Evolutionary conservation across 2,113 vertebrate genomes (phyloP).

Genomic region (Gracilinanus agilis): DNA sequence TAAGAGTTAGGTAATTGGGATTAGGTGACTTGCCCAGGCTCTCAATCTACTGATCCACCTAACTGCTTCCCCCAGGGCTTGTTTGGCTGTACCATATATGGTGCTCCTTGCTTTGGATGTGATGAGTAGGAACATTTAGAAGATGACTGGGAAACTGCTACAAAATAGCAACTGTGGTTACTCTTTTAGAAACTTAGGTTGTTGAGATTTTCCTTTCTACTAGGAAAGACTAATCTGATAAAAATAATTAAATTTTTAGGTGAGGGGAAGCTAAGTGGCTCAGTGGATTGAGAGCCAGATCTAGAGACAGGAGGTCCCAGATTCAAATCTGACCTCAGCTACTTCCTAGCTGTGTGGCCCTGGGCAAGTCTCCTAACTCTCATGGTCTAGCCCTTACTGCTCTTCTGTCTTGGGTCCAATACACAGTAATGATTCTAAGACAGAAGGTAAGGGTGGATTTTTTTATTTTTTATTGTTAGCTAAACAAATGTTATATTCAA

Average conservation of each 20-base stretch:
- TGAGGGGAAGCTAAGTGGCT: conserved; percentile 11
- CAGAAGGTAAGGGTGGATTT: not conserved
- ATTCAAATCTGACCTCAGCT: too few species aligned
- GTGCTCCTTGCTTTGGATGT: not conserved
- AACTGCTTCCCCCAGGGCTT: not conserved
- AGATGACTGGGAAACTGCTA: conserved; percentile 2
- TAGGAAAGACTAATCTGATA: conserved; percentile 10
- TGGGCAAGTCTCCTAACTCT: too few species aligned
- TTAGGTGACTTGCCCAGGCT: too few species aligned
- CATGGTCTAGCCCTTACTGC: too few species aligned
- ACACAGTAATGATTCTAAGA: too few species aligned
- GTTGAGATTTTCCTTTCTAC: conserved; percentile 3
- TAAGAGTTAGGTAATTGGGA: too few species aligned
- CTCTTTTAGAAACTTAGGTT: conserved; percentile 24
- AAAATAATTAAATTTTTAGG: conserved; percentile 44
- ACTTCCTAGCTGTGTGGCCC: too few species aligned
- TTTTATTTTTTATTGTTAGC: not conserved
- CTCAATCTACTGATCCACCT: too few species aligned
- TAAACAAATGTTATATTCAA: not conserved
- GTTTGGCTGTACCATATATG: not conserved
- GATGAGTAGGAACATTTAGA: not conserved
- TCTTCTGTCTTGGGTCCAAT: too few species aligned
- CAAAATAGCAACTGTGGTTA: conserved; percentile 4
- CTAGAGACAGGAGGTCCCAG: too few species aligned
- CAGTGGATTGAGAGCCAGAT: not conserved